Evolutionary conservation across 2,113 vertebrate species (phyloP), one percentile per base, ranked within the genome.

Genomic region (Platichthys flesus): DNA sequence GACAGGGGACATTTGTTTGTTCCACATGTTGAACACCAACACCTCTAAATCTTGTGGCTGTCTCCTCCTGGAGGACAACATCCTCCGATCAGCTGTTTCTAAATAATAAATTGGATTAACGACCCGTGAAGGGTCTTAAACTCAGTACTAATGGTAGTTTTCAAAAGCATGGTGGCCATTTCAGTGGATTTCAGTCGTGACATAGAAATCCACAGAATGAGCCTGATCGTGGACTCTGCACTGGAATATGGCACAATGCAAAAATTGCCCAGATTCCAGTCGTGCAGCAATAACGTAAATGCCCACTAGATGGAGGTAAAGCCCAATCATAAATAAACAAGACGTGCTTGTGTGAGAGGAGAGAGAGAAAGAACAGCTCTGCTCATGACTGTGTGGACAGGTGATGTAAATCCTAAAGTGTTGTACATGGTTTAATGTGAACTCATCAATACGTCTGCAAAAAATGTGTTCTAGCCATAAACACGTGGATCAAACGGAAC

Each of bases 221-320:
- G 52, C 20, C 20, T 16, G 1, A 16, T 42, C 6, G 31, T 7
- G 31, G 31, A 31, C 31, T 31, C 31, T 31, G 31, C 31, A 0
- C 62, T 56, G 21, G 47, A 56, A 67, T 62, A 9, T 47, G 9
- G 52, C 54, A 10, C 23, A 1, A 2, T 58, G 14, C 42, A 63
- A 73, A 47, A 6, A 16, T 2, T 37, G 8, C 1, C 8, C 35
- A 2, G 16, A 51, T 15, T 73, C 26, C 69, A n/a, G 2, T 23
- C 3, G 5, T 14, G 37, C 64, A 61, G 18, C 12, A 57, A 66
- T 71, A 57, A 5, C 21, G 3, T 9, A 5, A 58, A n/a, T 4
- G 2, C 58, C 86, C 93, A 88, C 92, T 79, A 93, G 94, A 83
- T 89, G 92, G 90, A 8, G 73, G 45, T 75, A 90, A 71, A 85